Evolutionary conservation across 2,888 invertebrate species (phyloP), one percentile per base, ranked within the genome.

Genomic region (Patella caerulea): DNA sequence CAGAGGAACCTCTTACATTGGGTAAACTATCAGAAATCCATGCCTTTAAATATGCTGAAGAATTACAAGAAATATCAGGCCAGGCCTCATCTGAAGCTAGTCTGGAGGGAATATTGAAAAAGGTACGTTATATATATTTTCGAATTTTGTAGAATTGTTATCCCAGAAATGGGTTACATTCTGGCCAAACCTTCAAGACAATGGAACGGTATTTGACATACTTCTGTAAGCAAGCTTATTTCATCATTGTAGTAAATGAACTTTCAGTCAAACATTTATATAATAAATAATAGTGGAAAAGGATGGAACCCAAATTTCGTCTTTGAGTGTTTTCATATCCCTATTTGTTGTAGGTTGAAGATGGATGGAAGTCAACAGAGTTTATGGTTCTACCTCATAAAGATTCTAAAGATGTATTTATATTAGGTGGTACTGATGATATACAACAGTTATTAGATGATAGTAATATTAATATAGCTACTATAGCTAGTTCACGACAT

Each of bases 1-100:
- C 94, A 65, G 96, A 96, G 53, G 94, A 94, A 84, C 90, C 92
- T 12, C 87, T 96, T 29, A 95, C 95, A 0, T 92, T 97, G 19
- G 93, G 93, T 17, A 92, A 94, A 45, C 93, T 97, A 72, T 95
- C 95, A 79, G 94, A 95, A 0, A 92, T 95, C 5, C 94, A 95
- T n/a, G 95, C 95, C 0, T 96, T 96, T 91, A 94, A 94, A 73
- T 94, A 94, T 86, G 94, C 94, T 0, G 94, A 95, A 14, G 94
- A 95, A 81, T 91, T 98, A 19, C 95, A 95, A 94, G 96, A 97
- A 88, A 94, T 97, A 12, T 95, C 97, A 0, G 95, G 95, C 0
- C 96, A 96, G 90, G 97, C 97, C 0, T 96, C 96, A 85, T 96
- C 97, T 3, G 97, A 98, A 90, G 95, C 95, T 4, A 95, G 95